Evolutionary conservation across 2,113 vertebrate species (phyloP).

Genomic region (Machaerirhynchus nigripectus): DNA sequence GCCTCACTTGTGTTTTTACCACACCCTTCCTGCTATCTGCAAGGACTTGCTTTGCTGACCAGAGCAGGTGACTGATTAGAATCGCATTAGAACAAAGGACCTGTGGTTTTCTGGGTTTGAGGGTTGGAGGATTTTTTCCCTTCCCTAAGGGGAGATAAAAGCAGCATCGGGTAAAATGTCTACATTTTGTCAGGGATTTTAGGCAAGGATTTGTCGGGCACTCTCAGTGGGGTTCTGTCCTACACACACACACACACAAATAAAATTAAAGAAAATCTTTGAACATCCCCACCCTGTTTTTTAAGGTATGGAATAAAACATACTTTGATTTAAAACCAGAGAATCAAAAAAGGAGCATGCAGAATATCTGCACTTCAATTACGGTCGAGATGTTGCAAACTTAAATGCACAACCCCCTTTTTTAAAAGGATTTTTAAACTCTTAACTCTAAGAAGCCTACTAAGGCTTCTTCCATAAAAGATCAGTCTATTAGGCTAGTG

Average conservation of each 20-base stretch:
- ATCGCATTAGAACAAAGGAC: constrained; percentile 12
- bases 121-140: background rate
- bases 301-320: background rate
- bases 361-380: background rate
- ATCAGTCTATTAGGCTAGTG: background rate
- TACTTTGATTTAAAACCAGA: background rate
- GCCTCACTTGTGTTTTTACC: background rate
- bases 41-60: constrained; percentile 39
- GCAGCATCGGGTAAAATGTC: background rate
- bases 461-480: background rate
- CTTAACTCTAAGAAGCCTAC: background rate
- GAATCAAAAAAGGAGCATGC: background rate
- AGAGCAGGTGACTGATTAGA: background rate
- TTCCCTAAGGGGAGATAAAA: constrained; percentile 5
- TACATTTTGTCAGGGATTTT: background rate
- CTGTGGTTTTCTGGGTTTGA: background rate
- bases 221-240: background rate
- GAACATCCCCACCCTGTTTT: background rate
- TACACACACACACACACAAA: background rate
- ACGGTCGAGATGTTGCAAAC: background rate
- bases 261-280: background rate
- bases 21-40: background rate
- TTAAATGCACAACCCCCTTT: background rate
- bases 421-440: background rate
- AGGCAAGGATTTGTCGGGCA: background rate